phyloP scores from a whole-genome alignment of 2,888 invertebrate genomes.

The Philaethria dido region DNA sequence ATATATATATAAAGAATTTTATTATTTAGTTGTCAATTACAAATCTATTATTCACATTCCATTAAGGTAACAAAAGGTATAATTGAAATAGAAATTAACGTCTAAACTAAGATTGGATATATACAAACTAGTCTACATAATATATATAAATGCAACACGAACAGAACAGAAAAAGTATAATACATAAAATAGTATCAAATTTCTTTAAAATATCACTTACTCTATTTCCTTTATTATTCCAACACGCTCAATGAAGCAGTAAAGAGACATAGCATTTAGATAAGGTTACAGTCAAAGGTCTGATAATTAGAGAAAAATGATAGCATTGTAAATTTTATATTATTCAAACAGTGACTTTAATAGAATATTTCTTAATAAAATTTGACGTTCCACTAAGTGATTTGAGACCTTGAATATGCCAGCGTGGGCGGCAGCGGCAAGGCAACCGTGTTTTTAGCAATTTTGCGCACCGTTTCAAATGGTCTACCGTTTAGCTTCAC shows the following conservation, averaged over 20 bases:
- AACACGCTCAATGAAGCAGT: slow-evolving; percentile 21
- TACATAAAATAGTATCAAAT: not conserved
- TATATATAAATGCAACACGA: not conserved
- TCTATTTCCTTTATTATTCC: slow-evolving; percentile 18
- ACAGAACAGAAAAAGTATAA: not conserved
- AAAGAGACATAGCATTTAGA: slow-evolving; percentile 26
- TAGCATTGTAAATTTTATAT: not conserved
- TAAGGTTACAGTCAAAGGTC: slow-evolving; percentile 22
- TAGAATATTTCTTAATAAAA: slow-evolving; percentile 11
- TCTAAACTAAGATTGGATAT: not conserved
- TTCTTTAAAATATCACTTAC: slow-evolving; percentile 20
- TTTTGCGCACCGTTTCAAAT: slow-evolving; percentile 42
- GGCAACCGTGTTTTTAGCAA: slow-evolving; percentile 59
- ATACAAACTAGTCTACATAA: not conserved
- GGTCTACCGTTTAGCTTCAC: not conserved
- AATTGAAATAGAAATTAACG: no score
- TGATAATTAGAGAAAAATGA: slow-evolving; percentile 14
- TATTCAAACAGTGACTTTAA: not conserved
- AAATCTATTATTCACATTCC: no score
- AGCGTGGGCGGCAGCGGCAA: slow-evolving; percentile 58
- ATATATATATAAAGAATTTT: no score
- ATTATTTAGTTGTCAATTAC: no score
- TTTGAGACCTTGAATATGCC: slow-evolving; percentile 63
- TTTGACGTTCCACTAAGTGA: slow-evolving; percentile 51
- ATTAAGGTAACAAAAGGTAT: no score